phyloP scores from a whole-genome alignment of 2,888 invertebrate genomes.

The Tromatobia lineatoria region DNA sequence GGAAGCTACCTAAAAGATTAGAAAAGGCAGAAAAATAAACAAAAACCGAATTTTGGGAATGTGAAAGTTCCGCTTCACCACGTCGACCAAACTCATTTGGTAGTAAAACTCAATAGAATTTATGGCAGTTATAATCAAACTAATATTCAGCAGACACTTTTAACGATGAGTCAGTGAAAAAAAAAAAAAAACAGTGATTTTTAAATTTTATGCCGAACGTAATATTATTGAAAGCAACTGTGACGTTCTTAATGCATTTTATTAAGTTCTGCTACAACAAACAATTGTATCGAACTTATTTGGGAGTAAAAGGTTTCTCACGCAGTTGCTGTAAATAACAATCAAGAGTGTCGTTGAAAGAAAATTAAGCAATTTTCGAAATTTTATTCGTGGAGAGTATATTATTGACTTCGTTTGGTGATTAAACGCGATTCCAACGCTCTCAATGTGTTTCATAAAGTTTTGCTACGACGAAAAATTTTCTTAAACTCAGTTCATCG shows the following conservation, averaged over 20 bases:
- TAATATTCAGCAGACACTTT: not conserved
- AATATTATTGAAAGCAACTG: not conserved
- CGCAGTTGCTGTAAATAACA: too few relatives aligned
- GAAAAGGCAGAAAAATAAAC: constrained; percentile 9
- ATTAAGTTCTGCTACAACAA: constrained; percentile 20
- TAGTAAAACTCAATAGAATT: constrained; percentile 25
- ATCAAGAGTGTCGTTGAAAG: too few relatives aligned
- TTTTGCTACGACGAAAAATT: constrained; percentile 14
- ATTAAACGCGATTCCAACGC: not conserved
- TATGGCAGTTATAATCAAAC: constrained; percentile 2
- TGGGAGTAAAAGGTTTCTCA: too few relatives aligned
- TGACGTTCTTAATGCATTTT: not conserved
- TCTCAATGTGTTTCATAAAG: constrained; percentile 6
- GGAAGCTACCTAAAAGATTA: not conserved
- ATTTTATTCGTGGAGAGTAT: not conserved
- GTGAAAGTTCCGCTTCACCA: constrained; percentile 15
- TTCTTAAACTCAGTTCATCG: not conserved
- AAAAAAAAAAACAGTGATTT: not conserved
- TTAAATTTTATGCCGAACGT: not conserved
- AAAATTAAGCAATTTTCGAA: not conserved
- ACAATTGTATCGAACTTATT: constrained; percentile 7
- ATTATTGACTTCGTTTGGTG: not conserved
- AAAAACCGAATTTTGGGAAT: constrained; percentile 18
- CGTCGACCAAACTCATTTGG: constrained; percentile 14
- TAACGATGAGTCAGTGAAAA: not conserved